A percentile compares a stretch with the other conserved stretches of the same genome.
These are phyloP conservation scores for Pelobates cultripes DNA, from an alignment of 2,797 vertebrate genomes.

Conservation along the genomic window DNA sequence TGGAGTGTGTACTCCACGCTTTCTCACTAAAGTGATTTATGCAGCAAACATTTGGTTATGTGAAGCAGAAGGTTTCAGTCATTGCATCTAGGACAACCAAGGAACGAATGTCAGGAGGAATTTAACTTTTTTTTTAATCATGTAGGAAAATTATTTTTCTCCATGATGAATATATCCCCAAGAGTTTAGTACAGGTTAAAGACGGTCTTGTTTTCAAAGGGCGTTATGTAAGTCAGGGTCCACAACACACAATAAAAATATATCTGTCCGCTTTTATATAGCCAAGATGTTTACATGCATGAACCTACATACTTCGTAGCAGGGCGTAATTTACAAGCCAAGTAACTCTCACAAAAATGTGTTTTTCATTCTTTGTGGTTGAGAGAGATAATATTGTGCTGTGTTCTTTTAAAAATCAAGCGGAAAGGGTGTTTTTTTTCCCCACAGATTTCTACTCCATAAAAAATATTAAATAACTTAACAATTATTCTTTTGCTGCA, in stretches of 20 bases:
- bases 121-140: background rate
- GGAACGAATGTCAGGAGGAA: conserved; percentile 30
- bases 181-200: conserved; percentile 26
- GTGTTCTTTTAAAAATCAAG: background rate
- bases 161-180: conserved; percentile 24
- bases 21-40: no score
- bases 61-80: background rate
- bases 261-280: conserved; percentile 18
- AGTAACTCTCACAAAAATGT: conserved; percentile 10
- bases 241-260: conserved; percentile 1
- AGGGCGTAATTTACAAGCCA: background rate
- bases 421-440: background rate
- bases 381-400: conserved; percentile 6
- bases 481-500: no score
- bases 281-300: conserved; percentile 10
- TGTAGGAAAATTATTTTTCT: conserved; percentile 20
- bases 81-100: conserved; percentile 18
- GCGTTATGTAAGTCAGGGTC: conserved; percentile 14
- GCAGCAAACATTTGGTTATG: no score
- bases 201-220: conserved; percentile 34
- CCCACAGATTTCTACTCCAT: no score
- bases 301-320: conserved; percentile 1
- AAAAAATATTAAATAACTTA: no score
- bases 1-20: no score
- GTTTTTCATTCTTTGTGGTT: conserved; percentile 9